Evolutionary conservation across 1,140 invertebrate genomes (phyloP).

Genomic region (Ooceraea biroi): DNA sequence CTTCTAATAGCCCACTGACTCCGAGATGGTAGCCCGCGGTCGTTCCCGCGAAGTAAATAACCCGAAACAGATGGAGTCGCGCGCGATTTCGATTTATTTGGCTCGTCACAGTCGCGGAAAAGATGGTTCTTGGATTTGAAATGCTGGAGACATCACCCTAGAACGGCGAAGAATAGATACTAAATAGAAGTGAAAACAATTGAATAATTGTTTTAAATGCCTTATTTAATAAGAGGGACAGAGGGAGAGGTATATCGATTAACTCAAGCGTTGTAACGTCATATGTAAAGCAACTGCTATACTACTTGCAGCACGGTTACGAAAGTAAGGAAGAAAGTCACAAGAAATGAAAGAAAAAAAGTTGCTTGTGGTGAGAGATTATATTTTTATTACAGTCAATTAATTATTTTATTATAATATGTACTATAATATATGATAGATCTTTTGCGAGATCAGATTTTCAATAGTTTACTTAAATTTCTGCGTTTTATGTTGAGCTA

Average conservation of each 20-base stretch:
- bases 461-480: too few relatives aligned
- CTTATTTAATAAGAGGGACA: too few relatives aligned
- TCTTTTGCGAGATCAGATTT: too few relatives aligned
- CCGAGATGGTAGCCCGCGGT: neutral
- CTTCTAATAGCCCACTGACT: constrained; percentile 30
- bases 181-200: neutral
- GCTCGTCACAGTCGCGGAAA: neutral
- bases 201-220: neutral
- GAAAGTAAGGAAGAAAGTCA: neutral
- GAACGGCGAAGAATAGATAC: neutral
- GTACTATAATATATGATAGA: too few relatives aligned
- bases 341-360: too few relatives aligned
- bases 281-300: constrained; percentile 1
- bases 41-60: neutral
- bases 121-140: neutral
- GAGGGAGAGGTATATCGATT: neutral
- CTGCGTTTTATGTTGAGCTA: too few relatives aligned
- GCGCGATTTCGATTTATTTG: neutral
- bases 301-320: neutral
- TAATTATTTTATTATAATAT: neutral
- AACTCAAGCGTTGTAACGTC: neutral
- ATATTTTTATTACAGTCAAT: neutral
- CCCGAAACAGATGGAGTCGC: constrained; percentile 15
- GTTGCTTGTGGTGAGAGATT: too few relatives aligned
- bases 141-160: neutral